Percentiles rank a stretch among this genome's conserved stretches.
Evolutionary conservation across 2,797 vertebrate species (phyloP).

Genomic region (Coranthus polyacanthus): DNA sequence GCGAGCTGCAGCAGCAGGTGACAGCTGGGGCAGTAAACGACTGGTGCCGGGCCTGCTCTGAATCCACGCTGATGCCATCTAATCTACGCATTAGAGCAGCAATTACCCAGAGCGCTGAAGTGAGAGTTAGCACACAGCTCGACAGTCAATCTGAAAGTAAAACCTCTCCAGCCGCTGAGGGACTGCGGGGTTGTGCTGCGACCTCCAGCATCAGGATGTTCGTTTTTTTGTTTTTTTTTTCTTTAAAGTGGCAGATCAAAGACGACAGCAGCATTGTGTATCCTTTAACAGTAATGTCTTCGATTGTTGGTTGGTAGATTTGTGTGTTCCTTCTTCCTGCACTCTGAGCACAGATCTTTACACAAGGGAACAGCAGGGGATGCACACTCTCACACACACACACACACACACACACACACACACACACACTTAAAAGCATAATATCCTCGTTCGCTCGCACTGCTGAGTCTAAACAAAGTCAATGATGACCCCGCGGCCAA

Average conservation of each 20-base stretch:
- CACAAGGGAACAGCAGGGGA: not conserved
- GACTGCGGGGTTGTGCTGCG: too few relatives aligned
- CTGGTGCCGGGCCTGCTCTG: not conserved
- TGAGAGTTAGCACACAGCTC: too few relatives aligned
- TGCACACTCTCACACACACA: too few relatives aligned
- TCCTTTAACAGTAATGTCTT: constrained; percentile 4
- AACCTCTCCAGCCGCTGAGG: too few relatives aligned
- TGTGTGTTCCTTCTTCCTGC: constrained; percentile 31
- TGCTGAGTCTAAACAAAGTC: constrained; percentile 5
- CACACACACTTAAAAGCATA: not conserved
- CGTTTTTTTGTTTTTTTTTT: too few relatives aligned
- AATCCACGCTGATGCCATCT: constrained; percentile 23
- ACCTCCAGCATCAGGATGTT: too few relatives aligned
- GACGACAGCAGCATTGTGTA: not conserved
- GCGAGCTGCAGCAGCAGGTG: constrained; percentile 44
- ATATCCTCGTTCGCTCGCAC: not conserved
- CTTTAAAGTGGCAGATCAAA: constrained; percentile 8
- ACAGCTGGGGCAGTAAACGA: constrained; percentile 15
- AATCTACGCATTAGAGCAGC: constrained; percentile 21
- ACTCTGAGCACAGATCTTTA: constrained; percentile 10
- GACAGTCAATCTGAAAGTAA: too few relatives aligned
- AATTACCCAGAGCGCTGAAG: constrained; percentile 17
- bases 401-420: too few relatives aligned
- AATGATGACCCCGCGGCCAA: not conserved
- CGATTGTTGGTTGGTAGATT: constrained; percentile 8